These are phyloP conservation scores for Dilophus febrilis DNA, from an alignment of 2,888 invertebrate species.

Conservation along the genomic window DNA sequence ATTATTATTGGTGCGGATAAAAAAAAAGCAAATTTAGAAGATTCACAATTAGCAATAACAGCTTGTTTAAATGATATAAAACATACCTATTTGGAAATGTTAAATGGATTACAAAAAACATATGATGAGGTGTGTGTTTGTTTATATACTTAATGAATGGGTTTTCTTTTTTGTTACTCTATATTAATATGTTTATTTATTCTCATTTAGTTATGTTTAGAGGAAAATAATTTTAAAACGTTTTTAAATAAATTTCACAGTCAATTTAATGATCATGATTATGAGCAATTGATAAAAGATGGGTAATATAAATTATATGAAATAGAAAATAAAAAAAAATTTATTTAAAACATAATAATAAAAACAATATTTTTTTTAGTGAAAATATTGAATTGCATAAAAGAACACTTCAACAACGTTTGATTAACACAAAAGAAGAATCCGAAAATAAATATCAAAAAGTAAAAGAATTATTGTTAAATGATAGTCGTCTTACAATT, in stretches of 20 bases:
- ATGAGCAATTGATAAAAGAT: slow-evolving; percentile 22
- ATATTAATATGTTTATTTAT: neutral
- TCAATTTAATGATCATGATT: slow-evolving; percentile 25
- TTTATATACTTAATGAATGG: too few relatives aligned
- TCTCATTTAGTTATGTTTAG: slow-evolving; percentile 18
- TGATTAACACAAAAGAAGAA: slow-evolving; percentile 25
- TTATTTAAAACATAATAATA: neutral
- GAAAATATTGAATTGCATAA: slow-evolving; percentile 22
- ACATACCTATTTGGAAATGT: slow-evolving; percentile 39
- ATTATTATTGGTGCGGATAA: slow-evolving; percentile 34
- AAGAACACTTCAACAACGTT: slow-evolving; percentile 27
- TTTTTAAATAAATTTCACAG: slow-evolving; percentile 25
- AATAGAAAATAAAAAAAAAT: slow-evolving; percentile 21
- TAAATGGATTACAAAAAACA: slow-evolving; percentile 43
- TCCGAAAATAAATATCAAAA: slow-evolving; percentile 25
- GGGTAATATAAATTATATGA: slow-evolving; percentile 21
- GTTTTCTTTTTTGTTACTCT: neutral
- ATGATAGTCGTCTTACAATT: slow-evolving; percentile 19
- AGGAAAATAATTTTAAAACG: slow-evolving; percentile 21
- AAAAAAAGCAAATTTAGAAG: slow-evolving; percentile 16
- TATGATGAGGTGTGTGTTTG: slow-evolving; percentile 44
- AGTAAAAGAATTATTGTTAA: slow-evolving; percentile 21
- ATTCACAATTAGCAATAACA: slow-evolving; percentile 21
- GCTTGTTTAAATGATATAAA: slow-evolving; percentile 50
- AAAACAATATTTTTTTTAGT: slow-evolving; percentile 1